A percentile compares a stretch with the other conserved stretches of the same genome.
These are phyloP conservation scores for Euzophera pinguis DNA, from an alignment of 2,888 invertebrate genomes.

Conservation along the genomic window DNA sequence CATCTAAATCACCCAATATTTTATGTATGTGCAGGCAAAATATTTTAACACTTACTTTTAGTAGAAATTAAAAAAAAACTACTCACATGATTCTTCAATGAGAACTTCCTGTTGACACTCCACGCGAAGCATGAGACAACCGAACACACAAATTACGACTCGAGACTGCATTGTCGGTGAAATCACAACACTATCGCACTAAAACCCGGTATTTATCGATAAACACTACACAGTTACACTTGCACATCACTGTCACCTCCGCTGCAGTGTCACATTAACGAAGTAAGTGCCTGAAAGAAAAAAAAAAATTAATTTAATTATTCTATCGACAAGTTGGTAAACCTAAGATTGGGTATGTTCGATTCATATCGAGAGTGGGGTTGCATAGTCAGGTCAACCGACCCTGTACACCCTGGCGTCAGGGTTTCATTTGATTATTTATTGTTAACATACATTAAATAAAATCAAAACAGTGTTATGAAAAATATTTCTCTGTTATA, in stretches of 20 bases:
- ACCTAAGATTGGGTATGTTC: no score
- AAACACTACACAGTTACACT: conserved; percentile 22
- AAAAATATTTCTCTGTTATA: no score
- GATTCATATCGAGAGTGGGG: no score
- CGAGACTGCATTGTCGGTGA: conserved; percentile 43
- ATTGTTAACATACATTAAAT: no score
- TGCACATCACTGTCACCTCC: conserved; percentile 42
- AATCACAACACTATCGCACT: conserved; percentile 31
- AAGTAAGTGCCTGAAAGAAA: conserved; percentile 32
- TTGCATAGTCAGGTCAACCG: no score
- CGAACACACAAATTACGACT: conserved; percentile 42
- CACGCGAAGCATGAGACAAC: conserved; percentile 51
- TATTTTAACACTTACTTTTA: not conserved
- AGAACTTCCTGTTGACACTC: conserved; percentile 63
- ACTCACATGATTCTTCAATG: conserved; percentile 68
- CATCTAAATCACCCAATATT: no score
- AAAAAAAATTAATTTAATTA: conserved; percentile 13
- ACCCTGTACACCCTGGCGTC: no score
- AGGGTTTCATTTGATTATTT: no score
- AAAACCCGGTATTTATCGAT: conserved; percentile 30
- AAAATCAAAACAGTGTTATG: no score
- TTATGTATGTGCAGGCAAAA: not conserved
- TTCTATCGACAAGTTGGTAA: no score
- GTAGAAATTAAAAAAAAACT: conserved; percentile 3
- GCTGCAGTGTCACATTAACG: conserved; percentile 10